These are phyloP conservation scores for Drosophila kikkawai DNA, from an alignment of 1,140 invertebrate species.

Conservation along the genomic window DNA sequence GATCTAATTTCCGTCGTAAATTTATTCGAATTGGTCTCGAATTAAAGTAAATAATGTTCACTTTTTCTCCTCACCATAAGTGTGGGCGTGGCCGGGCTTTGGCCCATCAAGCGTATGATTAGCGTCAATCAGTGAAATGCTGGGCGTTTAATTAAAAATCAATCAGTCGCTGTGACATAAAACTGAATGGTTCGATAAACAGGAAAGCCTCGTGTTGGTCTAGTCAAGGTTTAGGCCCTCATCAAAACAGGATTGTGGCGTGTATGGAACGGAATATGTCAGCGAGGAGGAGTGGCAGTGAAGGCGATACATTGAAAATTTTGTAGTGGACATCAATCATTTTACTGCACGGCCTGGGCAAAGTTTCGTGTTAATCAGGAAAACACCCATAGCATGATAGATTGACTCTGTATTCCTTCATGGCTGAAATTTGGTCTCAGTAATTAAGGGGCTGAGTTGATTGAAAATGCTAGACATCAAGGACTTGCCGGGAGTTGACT, in stretches of 20 bases:
- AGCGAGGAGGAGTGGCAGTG: slow-evolving; percentile 8
- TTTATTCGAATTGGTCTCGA: slow-evolving; percentile 12
- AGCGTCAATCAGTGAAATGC: slow-evolving; percentile 64
- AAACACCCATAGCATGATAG: slow-evolving; percentile 41
- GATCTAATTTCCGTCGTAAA: slow-evolving; percentile 59
- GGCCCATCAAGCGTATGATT: slow-evolving; percentile 60
- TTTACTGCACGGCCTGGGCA: slow-evolving; percentile 35
- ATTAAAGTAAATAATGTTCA: slow-evolving; percentile 43
- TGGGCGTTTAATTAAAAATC: slow-evolving; percentile 74
- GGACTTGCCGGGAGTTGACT: slow-evolving; percentile 3
- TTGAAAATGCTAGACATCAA: slow-evolving; percentile 19
- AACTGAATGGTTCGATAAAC: slow-evolving; percentile 43
- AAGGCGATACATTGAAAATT: slow-evolving; percentile 38
- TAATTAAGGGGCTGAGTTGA: slow-evolving; percentile 31
- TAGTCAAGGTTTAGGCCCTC: slow-evolving; percentile 18
- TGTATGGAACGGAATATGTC: neutral
- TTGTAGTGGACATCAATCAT: slow-evolving; percentile 56
- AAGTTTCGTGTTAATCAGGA: slow-evolving; percentile 46
- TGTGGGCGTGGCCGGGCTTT: slow-evolving; percentile 29
- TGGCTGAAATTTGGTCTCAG: slow-evolving; percentile 19
- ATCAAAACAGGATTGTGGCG: slow-evolving; percentile 8
- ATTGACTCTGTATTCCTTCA: slow-evolving; percentile 38
- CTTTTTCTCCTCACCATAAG: slow-evolving; percentile 3
- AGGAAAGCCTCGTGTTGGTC: slow-evolving; percentile 10
- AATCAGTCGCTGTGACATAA: slow-evolving; percentile 70